Percentiles rank a stretch among this genome's conserved stretches.
Evolutionary conservation across 2,113 vertebrate species (phyloP).

Genomic region (Nansenia antarctica): DNA sequence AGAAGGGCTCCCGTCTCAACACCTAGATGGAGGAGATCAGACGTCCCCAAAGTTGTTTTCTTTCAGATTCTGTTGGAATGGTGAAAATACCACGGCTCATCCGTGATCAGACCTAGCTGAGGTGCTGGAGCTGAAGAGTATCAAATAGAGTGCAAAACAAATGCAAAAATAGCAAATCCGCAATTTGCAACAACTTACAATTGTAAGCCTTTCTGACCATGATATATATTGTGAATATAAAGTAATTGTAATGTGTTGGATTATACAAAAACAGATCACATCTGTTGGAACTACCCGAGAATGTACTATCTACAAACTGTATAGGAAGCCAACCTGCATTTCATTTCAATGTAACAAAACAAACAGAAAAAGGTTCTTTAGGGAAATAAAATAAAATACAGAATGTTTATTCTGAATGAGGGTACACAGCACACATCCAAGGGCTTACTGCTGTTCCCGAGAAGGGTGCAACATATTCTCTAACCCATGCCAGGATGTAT

Average conservation of each 20-base stretch:
- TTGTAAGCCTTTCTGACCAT: not conserved
- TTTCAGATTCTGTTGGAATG: constrained; percentile 37
- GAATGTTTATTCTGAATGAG: constrained; percentile 76
- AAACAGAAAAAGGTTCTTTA: constrained; percentile 60
- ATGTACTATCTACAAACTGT: constrained; percentile 52
- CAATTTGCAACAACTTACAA: constrained; percentile 17
- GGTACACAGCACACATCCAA: constrained; percentile 67
- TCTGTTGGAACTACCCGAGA: not conserved
- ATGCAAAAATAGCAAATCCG: constrained; percentile 1
- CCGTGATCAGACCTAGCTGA: too few species aligned
- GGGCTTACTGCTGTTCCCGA: constrained; percentile 70
- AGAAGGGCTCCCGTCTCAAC: constrained; percentile 65
- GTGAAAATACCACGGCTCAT: too few species aligned
- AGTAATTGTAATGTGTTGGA: not conserved
- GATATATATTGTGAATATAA: not conserved
- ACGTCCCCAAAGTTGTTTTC: constrained; percentile 65
- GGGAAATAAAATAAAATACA: constrained; percentile 75
- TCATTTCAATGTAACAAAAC: constrained; percentile 59
- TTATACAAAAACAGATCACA: not conserved
- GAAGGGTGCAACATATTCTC: constrained; percentile 75
- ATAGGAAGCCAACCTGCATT: constrained; percentile 77
- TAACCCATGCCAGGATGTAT: constrained; percentile 68
- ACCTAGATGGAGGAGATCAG: constrained; percentile 69
- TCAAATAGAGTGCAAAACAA: not conserved
- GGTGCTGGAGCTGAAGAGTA: not conserved